Evolutionary conservation across 2,113 vertebrate genomes (phyloP).

Genomic region (Ceyx melanurus): DNA sequence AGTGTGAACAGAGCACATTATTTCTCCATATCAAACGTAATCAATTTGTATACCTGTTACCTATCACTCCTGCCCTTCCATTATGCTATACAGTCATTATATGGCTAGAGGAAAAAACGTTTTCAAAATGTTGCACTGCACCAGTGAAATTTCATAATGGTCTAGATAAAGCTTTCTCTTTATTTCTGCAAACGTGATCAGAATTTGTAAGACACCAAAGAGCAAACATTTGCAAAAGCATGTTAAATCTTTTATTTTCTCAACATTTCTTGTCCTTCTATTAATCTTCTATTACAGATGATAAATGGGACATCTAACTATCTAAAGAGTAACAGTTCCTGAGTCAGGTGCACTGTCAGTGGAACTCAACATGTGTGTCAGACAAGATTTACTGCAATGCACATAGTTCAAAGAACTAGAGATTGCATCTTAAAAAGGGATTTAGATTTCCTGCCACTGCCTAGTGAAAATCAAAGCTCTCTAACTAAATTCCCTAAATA

Average conservation of each 20-base stretch:
- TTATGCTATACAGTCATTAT: conserved; percentile 10
- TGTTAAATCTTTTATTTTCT: conserved; percentile 6
- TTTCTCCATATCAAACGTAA: background rate
- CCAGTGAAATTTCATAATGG: background rate
- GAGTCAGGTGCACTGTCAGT: background rate
- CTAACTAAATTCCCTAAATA: background rate
- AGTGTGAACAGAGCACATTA: conserved; percentile 26
- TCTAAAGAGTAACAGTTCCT: background rate
- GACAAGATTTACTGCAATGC: conserved; percentile 4
- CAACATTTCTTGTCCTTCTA: background rate
- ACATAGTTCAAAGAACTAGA: background rate
- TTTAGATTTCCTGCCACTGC: background rate
- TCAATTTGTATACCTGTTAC: background rate
- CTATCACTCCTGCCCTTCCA: conserved; percentile 18
- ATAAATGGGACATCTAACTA: background rate
- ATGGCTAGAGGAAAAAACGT: background rate
- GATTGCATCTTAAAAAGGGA: background rate
- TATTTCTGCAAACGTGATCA: background rate
- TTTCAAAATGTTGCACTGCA: background rate
- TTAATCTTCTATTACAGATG: background rate
- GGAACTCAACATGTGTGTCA: background rate
- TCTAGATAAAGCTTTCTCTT: background rate
- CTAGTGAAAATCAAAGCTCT: background rate
- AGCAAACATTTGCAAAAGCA: background rate
- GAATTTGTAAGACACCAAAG: background rate